These are phyloP conservation scores for Myzus persicae DNA, from an alignment of 1,140 invertebrate genomes.

Conservation along the genomic window DNA sequence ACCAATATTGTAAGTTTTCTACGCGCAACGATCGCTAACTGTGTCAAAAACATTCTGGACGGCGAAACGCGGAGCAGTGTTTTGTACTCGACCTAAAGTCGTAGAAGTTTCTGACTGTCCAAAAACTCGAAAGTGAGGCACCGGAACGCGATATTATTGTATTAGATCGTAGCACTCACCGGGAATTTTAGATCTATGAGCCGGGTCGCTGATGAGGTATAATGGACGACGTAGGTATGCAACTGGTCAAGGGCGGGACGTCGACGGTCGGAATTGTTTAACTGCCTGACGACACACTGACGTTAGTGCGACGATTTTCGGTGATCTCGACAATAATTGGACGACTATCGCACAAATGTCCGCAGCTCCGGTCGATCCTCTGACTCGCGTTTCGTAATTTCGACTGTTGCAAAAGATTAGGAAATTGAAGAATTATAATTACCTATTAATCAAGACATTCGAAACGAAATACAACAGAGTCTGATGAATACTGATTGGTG, in stretches of 20 bases:
- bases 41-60: not conserved
- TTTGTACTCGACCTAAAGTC: not conserved
- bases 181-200: not conserved
- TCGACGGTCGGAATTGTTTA: not conserved
- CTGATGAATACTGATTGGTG: conserved; percentile 7
- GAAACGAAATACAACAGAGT: not conserved
- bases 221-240: not conserved
- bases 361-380: not conserved
- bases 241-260: not conserved
- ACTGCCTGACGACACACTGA: not conserved
- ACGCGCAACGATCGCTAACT: not conserved
- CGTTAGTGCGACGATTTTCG: no score
- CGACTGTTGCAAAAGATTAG: not conserved
- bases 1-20: not conserved
- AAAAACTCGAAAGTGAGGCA: not conserved
- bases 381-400: not conserved
- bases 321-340: not conserved
- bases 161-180: not conserved
- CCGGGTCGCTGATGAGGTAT: not conserved
- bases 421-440: not conserved
- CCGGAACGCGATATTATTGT: not conserved
- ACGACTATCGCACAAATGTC: not conserved
- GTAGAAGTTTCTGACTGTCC: not conserved
- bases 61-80: not conserved
- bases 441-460: not conserved